Conservation (phyloP, 2,888 invertebrate genomes). For the Lithophane semibrunnea region DNA sequence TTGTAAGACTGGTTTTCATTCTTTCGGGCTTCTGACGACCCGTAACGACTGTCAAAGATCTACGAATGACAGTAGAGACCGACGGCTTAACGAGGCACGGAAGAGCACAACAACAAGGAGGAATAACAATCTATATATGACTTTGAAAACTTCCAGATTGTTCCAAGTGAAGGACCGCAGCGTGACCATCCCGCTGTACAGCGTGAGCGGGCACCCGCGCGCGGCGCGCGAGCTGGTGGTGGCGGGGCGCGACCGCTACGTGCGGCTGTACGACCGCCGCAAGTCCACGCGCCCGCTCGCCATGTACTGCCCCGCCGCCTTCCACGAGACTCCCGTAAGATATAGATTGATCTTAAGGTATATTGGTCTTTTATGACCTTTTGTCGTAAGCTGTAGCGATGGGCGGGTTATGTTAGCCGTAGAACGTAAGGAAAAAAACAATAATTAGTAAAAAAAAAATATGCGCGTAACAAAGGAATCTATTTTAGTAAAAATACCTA, state of each 20-base stretch:
- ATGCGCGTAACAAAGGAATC: too few species aligned
- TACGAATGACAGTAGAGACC: too few species aligned
- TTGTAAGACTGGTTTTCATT: too few species aligned
- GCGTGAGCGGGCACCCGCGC: constrained; percentile 96
- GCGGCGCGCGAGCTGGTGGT: constrained; percentile 95
- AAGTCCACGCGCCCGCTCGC: constrained; percentile 88
- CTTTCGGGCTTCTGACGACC: too few species aligned
- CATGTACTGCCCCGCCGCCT: constrained; percentile 91
- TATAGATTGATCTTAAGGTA: constrained; percentile 21
- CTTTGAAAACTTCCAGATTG: constrained; percentile 82
- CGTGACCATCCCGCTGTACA: constrained; percentile 95
- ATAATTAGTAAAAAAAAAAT: too few species aligned
- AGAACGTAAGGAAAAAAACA: not conserved
- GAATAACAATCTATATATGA: too few species aligned
- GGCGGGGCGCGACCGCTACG: constrained; percentile 94
- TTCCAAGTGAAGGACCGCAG: constrained; percentile 90
- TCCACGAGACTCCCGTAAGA: constrained; percentile 67
- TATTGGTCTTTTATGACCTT: constrained; percentile 21
- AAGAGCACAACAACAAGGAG: too few species aligned
- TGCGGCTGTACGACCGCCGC: constrained; percentile 94
- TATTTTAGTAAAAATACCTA: too few species aligned
- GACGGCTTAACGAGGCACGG: too few species aligned
- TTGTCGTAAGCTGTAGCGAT: not conserved
- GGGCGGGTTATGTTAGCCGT: not conserved
- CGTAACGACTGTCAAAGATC: too few species aligned